These are phyloP conservation scores for Cichladusa arquata DNA, from an alignment of 2,113 vertebrate species.

Conservation along the genomic window DNA sequence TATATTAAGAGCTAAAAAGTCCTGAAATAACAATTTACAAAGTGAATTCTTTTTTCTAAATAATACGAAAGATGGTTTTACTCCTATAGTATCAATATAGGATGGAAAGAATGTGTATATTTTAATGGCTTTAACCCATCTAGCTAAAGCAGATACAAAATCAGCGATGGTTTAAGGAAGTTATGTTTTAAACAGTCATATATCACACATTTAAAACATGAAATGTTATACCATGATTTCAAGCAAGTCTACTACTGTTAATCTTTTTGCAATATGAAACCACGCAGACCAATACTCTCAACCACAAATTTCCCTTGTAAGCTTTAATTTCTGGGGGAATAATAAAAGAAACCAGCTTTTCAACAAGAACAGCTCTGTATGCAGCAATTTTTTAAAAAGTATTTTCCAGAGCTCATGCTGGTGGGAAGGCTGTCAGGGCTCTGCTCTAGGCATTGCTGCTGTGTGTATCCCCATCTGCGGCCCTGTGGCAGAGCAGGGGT, in stretches of 20 bases:
- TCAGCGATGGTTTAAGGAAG: background rate
- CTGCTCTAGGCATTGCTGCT: background rate
- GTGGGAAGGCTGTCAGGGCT: background rate
- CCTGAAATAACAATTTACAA: background rate
- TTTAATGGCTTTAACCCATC: background rate
- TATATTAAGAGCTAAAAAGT: background rate
- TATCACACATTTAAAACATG: background rate
- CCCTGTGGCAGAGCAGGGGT: background rate
- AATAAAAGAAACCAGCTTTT: background rate
- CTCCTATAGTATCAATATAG: background rate
- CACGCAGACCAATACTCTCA: background rate
- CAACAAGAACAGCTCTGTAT: background rate
- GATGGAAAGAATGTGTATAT: background rate
- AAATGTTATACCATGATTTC: background rate
- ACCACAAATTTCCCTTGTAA: background rate
- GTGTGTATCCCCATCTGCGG: accelerated
- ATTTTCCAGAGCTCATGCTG: background rate
- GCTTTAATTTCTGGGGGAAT: background rate
- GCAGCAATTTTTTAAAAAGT: background rate
- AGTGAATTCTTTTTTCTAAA: background rate
- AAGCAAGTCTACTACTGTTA: background rate
- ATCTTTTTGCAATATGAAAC: background rate
- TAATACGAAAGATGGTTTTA: background rate
- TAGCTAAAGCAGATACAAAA: background rate
- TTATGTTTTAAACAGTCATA: background rate